phyloP scores from a whole-genome alignment of 1,140 invertebrate genomes.

The Rhagoletis pomonella region DNA sequence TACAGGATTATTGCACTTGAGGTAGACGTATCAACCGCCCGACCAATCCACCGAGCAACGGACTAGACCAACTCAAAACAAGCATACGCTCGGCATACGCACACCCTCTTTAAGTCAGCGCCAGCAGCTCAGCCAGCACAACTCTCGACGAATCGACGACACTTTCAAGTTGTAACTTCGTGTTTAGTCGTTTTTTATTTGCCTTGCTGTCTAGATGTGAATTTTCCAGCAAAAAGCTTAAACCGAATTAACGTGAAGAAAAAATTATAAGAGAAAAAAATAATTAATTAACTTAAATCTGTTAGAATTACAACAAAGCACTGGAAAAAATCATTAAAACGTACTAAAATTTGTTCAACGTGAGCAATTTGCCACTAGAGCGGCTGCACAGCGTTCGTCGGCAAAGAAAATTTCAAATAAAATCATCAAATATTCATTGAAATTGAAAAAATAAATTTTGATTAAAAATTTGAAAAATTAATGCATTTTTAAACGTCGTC shows the following conservation, averaged over 20 bases:
- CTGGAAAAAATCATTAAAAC: not conserved
- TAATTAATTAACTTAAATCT: not conserved
- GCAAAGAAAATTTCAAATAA: not conserved
- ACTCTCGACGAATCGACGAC: not conserved
- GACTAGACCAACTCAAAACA: not conserved
- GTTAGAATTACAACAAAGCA: not conserved
- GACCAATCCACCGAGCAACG: not conserved
- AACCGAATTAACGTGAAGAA: not conserved
- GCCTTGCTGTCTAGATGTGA: constrained; percentile 36
- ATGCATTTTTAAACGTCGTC: not conserved
- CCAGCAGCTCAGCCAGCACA: not conserved
- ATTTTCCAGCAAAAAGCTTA: constrained; percentile 7
- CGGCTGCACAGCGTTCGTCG: not conserved
- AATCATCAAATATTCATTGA: constrained; percentile 49
- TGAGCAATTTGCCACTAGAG: constrained; percentile 24
- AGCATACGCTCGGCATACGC: not conserved
- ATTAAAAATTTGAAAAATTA: constrained; percentile 21
- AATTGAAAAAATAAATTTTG: constrained; percentile 36
- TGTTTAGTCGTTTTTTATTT: constrained; percentile 51
- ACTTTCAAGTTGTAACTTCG: constrained; percentile 11
- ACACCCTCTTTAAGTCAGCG: not conserved
- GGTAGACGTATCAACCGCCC: not conserved
- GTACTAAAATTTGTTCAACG: not conserved
- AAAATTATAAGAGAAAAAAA: not conserved
- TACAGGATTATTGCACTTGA: constrained; percentile 48